Percentiles rank a stretch among this genome's conserved stretches.
Evolutionary conservation across 2,113 vertebrate species (phyloP).

Genomic region (Gymnarchus niloticus): DNA sequence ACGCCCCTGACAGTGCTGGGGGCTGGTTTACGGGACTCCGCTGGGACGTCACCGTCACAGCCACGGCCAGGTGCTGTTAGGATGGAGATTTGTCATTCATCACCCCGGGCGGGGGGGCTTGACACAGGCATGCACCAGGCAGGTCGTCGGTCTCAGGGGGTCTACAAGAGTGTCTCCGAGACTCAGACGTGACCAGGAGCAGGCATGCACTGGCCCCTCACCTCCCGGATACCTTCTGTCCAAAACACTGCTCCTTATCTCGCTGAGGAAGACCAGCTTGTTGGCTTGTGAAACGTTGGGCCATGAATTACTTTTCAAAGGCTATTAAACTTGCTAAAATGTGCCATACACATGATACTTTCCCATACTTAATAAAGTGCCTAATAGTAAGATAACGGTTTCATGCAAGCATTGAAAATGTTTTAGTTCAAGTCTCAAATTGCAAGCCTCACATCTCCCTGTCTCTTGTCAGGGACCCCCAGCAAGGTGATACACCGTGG

Average conservation of each 20-base stretch:
- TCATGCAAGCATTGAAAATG: neutral
- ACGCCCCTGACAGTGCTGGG: constrained; percentile 27
- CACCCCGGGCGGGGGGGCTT: constrained; percentile 33
- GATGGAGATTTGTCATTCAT: constrained; percentile 54
- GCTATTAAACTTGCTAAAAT: neutral
- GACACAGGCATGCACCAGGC: constrained; percentile 40
- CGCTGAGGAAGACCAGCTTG: neutral
- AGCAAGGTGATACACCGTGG: constrained; percentile 45
- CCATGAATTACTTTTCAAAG: neutral
- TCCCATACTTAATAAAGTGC: neutral
- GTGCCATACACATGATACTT: neutral
- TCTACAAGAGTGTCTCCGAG: too few relatives aligned
- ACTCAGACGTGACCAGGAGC: too few relatives aligned
- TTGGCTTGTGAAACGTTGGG: neutral
- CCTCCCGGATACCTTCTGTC: neutral
- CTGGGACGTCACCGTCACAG: constrained; percentile 20
- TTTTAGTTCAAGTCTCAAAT: too few relatives aligned
- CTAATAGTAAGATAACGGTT: neutral
- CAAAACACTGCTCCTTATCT: neutral
- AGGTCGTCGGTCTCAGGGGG: too few relatives aligned
- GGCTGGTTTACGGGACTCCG: constrained; percentile 7
- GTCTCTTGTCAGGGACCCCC: constrained; percentile 39
- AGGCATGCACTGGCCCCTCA: neutral
- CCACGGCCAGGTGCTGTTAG: constrained; percentile 49
- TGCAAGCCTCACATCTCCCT: neutral